Conservation (phyloP, 2,113 vertebrate genomes). For the Xiphorhynchus elegans region DNA sequence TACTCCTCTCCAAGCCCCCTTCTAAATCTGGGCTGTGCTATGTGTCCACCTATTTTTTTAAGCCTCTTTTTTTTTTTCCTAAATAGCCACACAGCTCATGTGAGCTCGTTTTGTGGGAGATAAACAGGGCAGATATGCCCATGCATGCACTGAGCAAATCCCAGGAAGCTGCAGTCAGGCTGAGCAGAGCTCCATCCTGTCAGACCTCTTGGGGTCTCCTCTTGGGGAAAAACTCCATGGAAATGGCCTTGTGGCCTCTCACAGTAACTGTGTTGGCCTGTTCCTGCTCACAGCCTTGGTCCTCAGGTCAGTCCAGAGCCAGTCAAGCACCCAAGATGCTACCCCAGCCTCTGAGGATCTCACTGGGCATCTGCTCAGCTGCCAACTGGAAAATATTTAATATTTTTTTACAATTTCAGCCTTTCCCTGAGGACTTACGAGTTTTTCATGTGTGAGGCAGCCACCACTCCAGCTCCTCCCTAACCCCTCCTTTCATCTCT, state of each 20-base stretch:
- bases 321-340: background rate
- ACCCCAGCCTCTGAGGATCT: background rate
- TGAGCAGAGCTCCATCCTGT: background rate
- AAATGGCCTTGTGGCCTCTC: background rate
- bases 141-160: rapidly evolving
- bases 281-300: background rate
- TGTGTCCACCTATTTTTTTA: background rate
- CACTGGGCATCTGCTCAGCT: background rate
- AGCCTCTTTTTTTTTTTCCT: background rate
- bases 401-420: background rate
- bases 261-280: rapidly evolving
- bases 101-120: background rate
- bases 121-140: too few species aligned
- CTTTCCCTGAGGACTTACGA: background rate
- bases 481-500: background rate
- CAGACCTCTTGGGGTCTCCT: background rate
- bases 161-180: background rate
- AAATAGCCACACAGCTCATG: rapidly evolving
- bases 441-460: background rate
- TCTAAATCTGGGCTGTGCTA: background rate
- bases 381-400: background rate
- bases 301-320: background rate
- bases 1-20: background rate
- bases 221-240: background rate
- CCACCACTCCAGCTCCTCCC: background rate